Evolutionary conservation across 2,888 invertebrate genomes (phyloP), one percentile per base, ranked within the genome.

Genomic region (Ceratothoa steindachneri): DNA sequence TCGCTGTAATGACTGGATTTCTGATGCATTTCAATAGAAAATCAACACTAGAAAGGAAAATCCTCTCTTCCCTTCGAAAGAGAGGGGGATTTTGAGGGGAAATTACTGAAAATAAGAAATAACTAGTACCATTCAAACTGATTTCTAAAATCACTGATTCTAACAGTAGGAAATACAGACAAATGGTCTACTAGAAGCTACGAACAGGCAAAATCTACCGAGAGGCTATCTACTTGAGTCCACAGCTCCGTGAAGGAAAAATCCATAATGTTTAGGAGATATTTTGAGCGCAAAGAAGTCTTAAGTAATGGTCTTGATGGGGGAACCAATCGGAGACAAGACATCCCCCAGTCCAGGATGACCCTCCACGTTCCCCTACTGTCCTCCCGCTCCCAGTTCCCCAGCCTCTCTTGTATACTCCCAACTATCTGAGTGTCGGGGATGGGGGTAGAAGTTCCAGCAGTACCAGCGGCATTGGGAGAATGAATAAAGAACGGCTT

Each of bases 1-100:
- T 60, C 27, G n/a, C 24, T 24, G 19, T 60, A 60, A 60, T 60
- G 60, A 60, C 27, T 24, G 60, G 60, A 60, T 60, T 60, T 60
- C 60, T 60, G 60, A 60, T 60, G 22, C 60, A 60, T 60, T 41
- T 41, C 41, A 41, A 41, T 41, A 15, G 41, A 41, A 41, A 41
- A 41, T 41, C 41, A 41, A 41, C 41, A 41, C 41, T 41, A 15
- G 41, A 41, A 41, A 41, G 41, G 15, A n/a, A n/a, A n/a, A n/a
- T n/a, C n/a, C n/a, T n/a, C n/a, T n/a, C n/a, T n/a, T n/a, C n/a
- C n/a, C n/a, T n/a, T n/a, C n/a, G n/a, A n/a, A n/a, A n/a, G n/a
- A n/a, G n/a, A n/a, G n/a, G n/a, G n/a, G n/a, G n/a, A n/a, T n/a
- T n/a, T n/a, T n/a, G n/a, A 15, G 41, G 41, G 41, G 41, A 41